Percentiles rank a stretch among this genome's conserved stretches.
These are phyloP conservation scores for Zaprionus camerounensis DNA, from an alignment of 1,140 invertebrate genomes.

Conservation along the genomic window DNA sequence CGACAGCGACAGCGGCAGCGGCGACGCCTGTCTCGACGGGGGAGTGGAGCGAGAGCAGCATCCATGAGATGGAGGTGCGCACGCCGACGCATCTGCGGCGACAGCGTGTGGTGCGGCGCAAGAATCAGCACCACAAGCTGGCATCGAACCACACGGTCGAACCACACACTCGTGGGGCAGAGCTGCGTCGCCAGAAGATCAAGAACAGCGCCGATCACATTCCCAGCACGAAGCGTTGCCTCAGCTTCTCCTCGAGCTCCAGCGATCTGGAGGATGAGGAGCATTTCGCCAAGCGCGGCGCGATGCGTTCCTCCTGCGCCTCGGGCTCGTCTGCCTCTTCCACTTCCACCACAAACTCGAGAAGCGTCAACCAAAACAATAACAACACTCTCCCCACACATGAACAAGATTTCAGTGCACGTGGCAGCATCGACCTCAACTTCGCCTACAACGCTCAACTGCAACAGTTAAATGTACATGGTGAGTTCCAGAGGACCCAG, in stretches of 20 bases:
- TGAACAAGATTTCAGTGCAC: constrained; percentile 11
- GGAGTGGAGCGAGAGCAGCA: constrained; percentile 73
- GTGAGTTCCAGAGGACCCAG: constrained; percentile 71
- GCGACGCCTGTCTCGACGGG: background rate
- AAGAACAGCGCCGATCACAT: constrained; percentile 38
- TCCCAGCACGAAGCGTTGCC: constrained; percentile 74
- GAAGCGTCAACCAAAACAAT: background rate
- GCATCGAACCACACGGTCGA: background rate
- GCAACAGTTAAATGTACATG: constrained; percentile 81
- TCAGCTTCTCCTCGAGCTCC: constrained; percentile 72
- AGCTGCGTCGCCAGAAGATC: background rate
- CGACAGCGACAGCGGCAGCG: background rate
- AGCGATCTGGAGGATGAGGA: constrained; percentile 59
- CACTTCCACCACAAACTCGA: background rate
- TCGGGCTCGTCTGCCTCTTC: constrained; percentile 9
- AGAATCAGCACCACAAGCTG: constrained; percentile 69
- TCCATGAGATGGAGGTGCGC: constrained; percentile 83
- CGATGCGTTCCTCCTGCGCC: constrained; percentile 56
- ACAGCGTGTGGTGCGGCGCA: constrained; percentile 80
- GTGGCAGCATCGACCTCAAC: constrained; percentile 74
- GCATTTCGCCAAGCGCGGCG: constrained; percentile 67
- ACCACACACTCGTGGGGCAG: constrained; percentile 1
- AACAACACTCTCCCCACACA: background rate
- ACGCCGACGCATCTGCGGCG: constrained; percentile 79
- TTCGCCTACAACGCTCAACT: constrained; percentile 59